Base-by-base conservation (phyloP, 1,140 invertebrate genomes). In the Atta cephalotes region DNA sequence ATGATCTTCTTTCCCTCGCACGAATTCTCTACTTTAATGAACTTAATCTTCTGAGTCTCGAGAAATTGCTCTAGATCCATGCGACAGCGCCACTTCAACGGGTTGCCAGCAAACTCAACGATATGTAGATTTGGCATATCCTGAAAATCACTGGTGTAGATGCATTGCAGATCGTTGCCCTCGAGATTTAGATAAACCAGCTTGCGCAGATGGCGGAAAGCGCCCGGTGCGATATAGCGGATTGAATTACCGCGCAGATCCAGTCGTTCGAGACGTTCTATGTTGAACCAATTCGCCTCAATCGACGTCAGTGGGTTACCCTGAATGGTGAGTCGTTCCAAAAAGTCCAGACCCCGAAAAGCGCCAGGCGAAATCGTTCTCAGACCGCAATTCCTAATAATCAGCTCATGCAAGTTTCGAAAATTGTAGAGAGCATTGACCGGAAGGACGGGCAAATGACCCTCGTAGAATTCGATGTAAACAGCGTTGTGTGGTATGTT, bases 71-170 rank as follows among this genome's bases (percentile, higher is more conserved):
- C 90, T 35, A 93, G 85, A 21, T 93, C 93, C 28, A 92, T 85
- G 58, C 91, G 88, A 63, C 93, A 93, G 28, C 92, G 79, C 93
- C 93, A 93, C 21, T 93, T 93, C 14, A 93, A 51, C 3, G 92
- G 92, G 66, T 93, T 93, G 0, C 90, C 90, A 0, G 89, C 82
- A 14, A 93, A 93, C 49, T 93, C 92, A 7, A 93, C 49, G 3
- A 88, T 80, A 3, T 91, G 74, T 0, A 93, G 16, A 10, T 90
- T 70, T 0, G 89, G 87, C 77, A 93, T 86, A 3, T 89, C 76
- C 18, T 88, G 82, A 18, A 93, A 74, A 18, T 88, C 89, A 63
- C 89, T 92, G 0, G 90, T 92, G 25, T 89, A 93, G 28, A 93
- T 92, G n/a, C 93, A 93, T 16, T 81, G 79, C 9, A 93, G 74